Evolutionary conservation across 2,888 invertebrate genomes (phyloP).

Genomic region (Allygus modestus): DNA sequence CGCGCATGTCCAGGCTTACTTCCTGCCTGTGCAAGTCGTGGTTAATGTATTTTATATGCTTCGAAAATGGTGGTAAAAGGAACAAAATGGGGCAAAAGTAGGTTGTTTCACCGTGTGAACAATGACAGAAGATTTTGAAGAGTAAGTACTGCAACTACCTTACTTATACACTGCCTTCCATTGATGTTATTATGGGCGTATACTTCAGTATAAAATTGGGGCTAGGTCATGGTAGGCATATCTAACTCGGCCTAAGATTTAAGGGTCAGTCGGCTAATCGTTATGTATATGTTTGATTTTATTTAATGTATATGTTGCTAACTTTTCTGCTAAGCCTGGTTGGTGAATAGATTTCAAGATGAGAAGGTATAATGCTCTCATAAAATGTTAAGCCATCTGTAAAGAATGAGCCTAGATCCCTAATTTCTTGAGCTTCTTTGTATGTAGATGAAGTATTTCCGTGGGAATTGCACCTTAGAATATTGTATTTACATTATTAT

Average conservation of each 20-base stretch:
- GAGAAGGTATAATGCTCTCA: background rate
- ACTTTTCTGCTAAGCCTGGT: background rate
- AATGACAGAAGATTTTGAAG: slow-evolving; percentile 95
- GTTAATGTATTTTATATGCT: slow-evolving; percentile 76
- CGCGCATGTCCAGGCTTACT: slow-evolving; percentile 67
- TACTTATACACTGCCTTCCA: slow-evolving; percentile 39
- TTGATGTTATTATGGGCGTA: slow-evolving; percentile 63
- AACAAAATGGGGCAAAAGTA: slow-evolving; percentile 89
- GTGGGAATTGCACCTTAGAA: no score
- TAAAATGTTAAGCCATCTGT: slow-evolving; percentile 25
- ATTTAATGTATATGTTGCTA: background rate
- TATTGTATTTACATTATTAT: no score
- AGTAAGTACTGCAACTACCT: slow-evolving; percentile 80
- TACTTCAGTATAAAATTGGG: slow-evolving; percentile 68
- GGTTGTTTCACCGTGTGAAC: slow-evolving; percentile 89
- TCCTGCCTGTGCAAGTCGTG: slow-evolving; percentile 66
- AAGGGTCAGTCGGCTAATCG: slow-evolving; percentile 62
- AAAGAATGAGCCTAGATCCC: slow-evolving; percentile 13
- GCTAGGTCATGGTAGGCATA: slow-evolving; percentile 68
- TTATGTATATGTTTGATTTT: slow-evolving; percentile 34
- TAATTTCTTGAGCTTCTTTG: background rate
- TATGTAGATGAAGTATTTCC: no score
- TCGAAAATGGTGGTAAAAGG: slow-evolving; percentile 91
- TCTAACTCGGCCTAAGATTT: slow-evolving; percentile 52
- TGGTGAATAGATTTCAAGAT: background rate